These are phyloP conservation scores for Sinocyclocheilus grahami DNA, from an alignment of 2,113 vertebrate genomes.

Conservation along the genomic window DNA sequence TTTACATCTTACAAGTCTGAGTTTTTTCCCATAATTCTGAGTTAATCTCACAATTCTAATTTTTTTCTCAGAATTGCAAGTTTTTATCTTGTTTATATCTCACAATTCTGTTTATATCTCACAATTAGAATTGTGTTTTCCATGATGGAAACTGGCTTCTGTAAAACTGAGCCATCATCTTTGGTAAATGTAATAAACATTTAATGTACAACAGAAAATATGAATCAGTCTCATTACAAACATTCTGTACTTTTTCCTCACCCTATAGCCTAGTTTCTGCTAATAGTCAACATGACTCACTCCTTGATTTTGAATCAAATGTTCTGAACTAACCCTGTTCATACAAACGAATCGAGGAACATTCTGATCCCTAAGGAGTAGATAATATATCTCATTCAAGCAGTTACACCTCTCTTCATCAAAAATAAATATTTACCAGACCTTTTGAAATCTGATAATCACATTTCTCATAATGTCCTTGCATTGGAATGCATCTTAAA, in stretches of 20 bases:
- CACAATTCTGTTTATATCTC: background rate
- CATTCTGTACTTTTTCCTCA: background rate
- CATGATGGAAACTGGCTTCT: no score
- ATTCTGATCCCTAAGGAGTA: background rate
- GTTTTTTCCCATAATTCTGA: no score
- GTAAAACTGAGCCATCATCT: background rate
- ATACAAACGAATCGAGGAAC: background rate
- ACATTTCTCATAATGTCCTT: background rate
- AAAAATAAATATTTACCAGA: conserved; percentile 12
- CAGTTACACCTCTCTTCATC: background rate
- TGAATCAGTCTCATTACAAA: background rate
- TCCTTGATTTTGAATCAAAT: background rate
- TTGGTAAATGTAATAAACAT: background rate
- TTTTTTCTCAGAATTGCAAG: background rate
- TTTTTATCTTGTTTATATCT: background rate
- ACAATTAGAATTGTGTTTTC: background rate
- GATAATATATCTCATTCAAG: background rate
- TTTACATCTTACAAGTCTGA: no score
- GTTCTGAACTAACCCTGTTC: conserved; percentile 13
- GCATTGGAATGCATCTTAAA: background rate
- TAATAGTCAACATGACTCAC: background rate
- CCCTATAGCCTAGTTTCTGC: background rate
- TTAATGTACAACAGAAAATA: background rate
- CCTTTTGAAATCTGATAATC: background rate
- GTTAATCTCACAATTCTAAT: background rate